These are phyloP conservation scores for Channallabes apus DNA, from an alignment of 2,797 vertebrate species.

Conservation along the genomic window DNA sequence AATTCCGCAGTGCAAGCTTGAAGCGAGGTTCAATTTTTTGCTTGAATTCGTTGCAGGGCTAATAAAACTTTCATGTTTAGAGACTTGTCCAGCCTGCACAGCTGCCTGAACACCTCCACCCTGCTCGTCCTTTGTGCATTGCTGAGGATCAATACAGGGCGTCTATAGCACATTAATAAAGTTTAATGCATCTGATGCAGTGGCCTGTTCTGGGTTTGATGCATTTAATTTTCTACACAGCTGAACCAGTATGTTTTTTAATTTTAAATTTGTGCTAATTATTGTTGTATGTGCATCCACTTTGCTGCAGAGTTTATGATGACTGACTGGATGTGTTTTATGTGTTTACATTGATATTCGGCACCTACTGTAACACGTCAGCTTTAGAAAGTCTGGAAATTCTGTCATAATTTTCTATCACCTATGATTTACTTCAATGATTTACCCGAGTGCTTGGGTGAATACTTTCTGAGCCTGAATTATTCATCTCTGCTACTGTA, in stretches of 20 bases:
- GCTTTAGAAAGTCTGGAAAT: background rate
- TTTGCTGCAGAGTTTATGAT: background rate
- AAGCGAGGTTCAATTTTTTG: background rate
- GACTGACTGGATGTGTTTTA: background rate
- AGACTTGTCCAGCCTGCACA: background rate
- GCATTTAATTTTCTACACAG: background rate
- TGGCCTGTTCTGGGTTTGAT: background rate
- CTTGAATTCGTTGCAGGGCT: background rate
- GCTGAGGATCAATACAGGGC: conserved; percentile 34
- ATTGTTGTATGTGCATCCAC: conserved; percentile 6
- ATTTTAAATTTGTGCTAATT: conserved; percentile 8
- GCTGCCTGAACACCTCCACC: background rate
- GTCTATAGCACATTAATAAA: conserved; percentile 50
- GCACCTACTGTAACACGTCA: background rate
- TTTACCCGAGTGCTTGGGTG: background rate
- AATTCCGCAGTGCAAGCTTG: background rate
- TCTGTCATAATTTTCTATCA: background rate
- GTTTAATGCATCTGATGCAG: conserved; percentile 15
- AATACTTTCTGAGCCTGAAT: background rate
- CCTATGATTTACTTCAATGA: background rate
- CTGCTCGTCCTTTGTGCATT: conserved; percentile 4
- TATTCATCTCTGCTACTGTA: background rate
- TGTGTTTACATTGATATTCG: background rate
- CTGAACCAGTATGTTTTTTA: background rate
- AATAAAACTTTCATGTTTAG: conserved; percentile 6